Evolutionary conservation across 2,888 invertebrate genomes (phyloP), one percentile per base, ranked within the genome.

Genomic region (Maniola hyperantus): DNA sequence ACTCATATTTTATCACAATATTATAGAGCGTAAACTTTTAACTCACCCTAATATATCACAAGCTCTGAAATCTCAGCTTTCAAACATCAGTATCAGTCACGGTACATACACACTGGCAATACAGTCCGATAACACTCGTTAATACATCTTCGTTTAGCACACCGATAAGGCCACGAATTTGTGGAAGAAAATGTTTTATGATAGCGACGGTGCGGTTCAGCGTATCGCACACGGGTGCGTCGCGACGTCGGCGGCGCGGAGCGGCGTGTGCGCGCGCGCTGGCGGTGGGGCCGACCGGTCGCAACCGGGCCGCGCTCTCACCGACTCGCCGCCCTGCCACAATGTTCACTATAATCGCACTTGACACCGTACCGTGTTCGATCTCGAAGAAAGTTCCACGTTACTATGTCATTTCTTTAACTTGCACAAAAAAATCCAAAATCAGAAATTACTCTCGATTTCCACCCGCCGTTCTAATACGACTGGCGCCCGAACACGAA

Each of bases 291-390:
- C 85, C 89, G 90, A 89, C 91, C 91, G 91, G 91, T 90, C 91
- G 88, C 90, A 90, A 89, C 84, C 88, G 88, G 91, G 90, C 85
- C 90, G 86, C 87, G 83, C 90, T 89, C 89, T 89, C 90, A 85
- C 90, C 90, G 81, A 78, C 79, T 83, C 76, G 71, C 73, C 83
- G 83, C 88, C 85, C 83, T 84, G 83, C 86, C 83, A 81, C 86
- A 76, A 77, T 79, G 80, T 83, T 83, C 80, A 77, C 86, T 86
- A 85, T 88, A 89, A 89, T 88, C 90, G 85, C 89, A 90, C 91
- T 91, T 91, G 91, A 91, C 91, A 90, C 91, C 87, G 84, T 83
- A 77, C 85, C 81, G 81, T 81, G 79, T 84, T 84, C 84, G 82
- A 87, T 85, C 83, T 80, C 82, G 82, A 89, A 89, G 89, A 90